These are phyloP conservation scores for Onychomys arenicola DNA, from an alignment of 2,797 vertebrate species.

Conservation along the genomic window DNA sequence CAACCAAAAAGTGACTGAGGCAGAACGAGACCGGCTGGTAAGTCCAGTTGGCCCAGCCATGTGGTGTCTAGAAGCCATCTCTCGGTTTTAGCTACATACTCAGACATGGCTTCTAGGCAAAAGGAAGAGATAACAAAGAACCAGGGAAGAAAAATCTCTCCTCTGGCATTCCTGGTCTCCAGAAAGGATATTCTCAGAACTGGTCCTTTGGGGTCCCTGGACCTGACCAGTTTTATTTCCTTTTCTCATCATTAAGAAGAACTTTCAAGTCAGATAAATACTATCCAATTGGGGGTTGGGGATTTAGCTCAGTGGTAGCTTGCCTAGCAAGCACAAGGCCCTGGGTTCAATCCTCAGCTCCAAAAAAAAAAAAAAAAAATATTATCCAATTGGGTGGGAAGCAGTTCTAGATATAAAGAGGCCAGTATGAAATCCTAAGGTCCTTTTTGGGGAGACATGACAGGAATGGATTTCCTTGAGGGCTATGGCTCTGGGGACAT, in stretches of 20 bases:
- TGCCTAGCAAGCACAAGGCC: no score
- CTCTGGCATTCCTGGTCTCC: not conserved
- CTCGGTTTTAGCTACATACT: not conserved
- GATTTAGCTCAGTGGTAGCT: no score
- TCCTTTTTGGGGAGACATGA: not conserved
- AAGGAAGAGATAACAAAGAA: not conserved
- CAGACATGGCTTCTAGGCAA: not conserved
- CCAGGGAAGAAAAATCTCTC: not conserved
- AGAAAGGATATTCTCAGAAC: not conserved
- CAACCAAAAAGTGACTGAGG: not conserved
- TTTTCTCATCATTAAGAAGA: not conserved
- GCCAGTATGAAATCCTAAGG: not conserved
- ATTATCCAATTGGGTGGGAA: constrained; percentile 9
- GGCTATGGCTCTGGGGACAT: not conserved
- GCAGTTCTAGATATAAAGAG: constrained; percentile 5
- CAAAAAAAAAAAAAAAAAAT: no score
- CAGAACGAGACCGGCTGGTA: not conserved
- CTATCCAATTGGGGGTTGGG: constrained; percentile 19
- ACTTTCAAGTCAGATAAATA: constrained; percentile 27
- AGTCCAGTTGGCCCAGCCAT: not conserved
- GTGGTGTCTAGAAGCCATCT: not conserved
- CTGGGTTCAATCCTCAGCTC: no score
- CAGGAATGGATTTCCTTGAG: not conserved
- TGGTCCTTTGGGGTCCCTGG: not conserved
- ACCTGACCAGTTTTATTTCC: not conserved